These are phyloP conservation scores for Ostrea edulis DNA, from an alignment of 1,140 invertebrate genomes.

Conservation along the genomic window DNA sequence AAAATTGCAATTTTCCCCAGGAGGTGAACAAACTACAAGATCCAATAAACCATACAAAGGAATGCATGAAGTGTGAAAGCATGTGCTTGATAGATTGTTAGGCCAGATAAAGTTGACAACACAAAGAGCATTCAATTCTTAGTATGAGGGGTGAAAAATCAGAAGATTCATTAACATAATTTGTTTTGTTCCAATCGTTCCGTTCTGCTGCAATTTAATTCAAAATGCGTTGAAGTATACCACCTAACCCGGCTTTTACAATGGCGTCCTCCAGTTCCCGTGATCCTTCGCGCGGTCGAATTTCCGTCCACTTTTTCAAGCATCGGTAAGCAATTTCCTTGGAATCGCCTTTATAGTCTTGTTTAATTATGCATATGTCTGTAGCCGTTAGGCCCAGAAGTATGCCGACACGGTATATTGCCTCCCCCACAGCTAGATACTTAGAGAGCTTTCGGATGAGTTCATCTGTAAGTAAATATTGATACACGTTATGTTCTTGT, in stretches of 20 bases:
- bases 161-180: too few relatives aligned
- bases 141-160: too few relatives aligned
- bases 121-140: too few relatives aligned
- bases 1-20: too few relatives aligned
- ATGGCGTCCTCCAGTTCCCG: not conserved
- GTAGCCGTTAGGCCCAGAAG: not conserved
- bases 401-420: not conserved
- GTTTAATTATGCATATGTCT: not conserved
- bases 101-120: too few relatives aligned
- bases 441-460: slow-evolving; percentile 6
- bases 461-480: not conserved
- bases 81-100: too few relatives aligned
- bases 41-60: too few relatives aligned
- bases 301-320: slow-evolving; percentile 10
- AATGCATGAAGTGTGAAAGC: too few relatives aligned
- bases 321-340: not conserved
- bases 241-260: not conserved
- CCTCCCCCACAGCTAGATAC: not conserved
- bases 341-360: not conserved
- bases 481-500: not conserved
- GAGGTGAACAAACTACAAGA: too few relatives aligned
- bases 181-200: too few relatives aligned
- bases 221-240: not conserved
- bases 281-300: not conserved
- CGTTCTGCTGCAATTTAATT: not conserved